Base-by-base conservation (phyloP, 2,888 invertebrate genomes). In the Lottia scabra region DNA sequence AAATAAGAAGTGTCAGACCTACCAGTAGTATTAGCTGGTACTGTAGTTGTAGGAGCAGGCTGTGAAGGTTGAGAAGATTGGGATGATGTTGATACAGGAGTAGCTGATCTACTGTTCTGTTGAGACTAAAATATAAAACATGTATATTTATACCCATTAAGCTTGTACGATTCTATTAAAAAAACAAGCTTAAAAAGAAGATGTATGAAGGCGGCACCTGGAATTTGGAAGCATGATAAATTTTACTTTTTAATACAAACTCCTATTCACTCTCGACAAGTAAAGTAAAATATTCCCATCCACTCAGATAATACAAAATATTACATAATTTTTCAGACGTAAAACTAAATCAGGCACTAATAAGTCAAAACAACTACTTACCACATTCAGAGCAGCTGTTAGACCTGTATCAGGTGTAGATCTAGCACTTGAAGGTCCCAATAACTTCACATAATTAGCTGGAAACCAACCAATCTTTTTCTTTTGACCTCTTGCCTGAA, bases 381-480 rank as follows among this genome's bases (percentile, higher is more conserved):
- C 71, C 68, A 68, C 71, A 63, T 70, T 44, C 65, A 68, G n/a
- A 43, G 70, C 15, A 69, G 45, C 6, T 71, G 30, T 48, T 73
- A 69, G n/a, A 73, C 43, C 65, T 45, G 75, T 80, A 71, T 88
- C 89, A 15, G 89, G 89, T 5, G 90, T 89, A 48, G 86, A 87
- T 48, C 88, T 79, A 27, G 87, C 87, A 79, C 87, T 87, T 19
- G 84, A 80, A n/a, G 80, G 78, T 27, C 85, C 88, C 46, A 90
- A 78, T 77, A 91, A 80, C 92, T 98, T 98, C 12, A 99, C 97
- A 87, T 99, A 99, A 75, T 96, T 96, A 38, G 98, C 99, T 0
- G 99, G 99, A 91, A 99, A 99, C 99, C 99, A 99, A 2, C 99
- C 99, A 46, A 97, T 93, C 90, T 97, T 96, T 46, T 96, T 91